Percentiles rank a stretch among this genome's conserved stretches.
phyloP scores from a whole-genome alignment of 2,797 vertebrate genomes.

The Pristis pectinata region DNA sequence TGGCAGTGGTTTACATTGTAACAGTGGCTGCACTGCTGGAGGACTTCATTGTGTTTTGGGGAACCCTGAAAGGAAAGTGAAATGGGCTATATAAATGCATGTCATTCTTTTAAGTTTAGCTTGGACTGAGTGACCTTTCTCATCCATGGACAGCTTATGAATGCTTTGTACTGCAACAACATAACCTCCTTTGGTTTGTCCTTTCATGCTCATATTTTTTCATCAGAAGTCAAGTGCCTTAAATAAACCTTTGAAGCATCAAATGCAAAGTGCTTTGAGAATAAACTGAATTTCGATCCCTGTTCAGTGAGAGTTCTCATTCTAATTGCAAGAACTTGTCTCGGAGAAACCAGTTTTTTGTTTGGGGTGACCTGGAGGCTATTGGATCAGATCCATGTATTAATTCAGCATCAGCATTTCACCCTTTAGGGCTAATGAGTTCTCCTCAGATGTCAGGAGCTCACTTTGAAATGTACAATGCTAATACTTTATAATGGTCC shows the following conservation, averaged over 20 bases:
- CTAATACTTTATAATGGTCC: conserved; percentile 18
- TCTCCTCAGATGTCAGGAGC: background rate
- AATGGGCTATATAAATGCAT: too few relatives aligned
- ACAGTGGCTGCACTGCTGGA: too few relatives aligned
- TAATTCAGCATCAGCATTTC: background rate
- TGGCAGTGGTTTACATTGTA: too few relatives aligned
- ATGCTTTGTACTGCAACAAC: background rate
- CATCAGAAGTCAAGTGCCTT: background rate
- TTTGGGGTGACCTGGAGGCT: background rate
- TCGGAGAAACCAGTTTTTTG: background rate
- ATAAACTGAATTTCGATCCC: background rate
- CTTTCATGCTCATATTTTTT: background rate
- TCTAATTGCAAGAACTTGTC: conserved; percentile 13
- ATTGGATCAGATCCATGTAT: conserved; percentile 16
- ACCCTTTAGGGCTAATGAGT: conserved; percentile 8
- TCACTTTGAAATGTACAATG: background rate
- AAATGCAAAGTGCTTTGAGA: background rate
- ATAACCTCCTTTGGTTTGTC: background rate
- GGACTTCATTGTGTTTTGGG: too few relatives aligned
- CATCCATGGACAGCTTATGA: background rate
- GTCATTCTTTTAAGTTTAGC: too few relatives aligned
- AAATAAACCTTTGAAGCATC: background rate
- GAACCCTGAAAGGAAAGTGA: too few relatives aligned
- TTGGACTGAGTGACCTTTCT: background rate
- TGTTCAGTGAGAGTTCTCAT: background rate